phyloP scores from a whole-genome alignment of 1,140 invertebrate genomes.

The Amyelois transitella region DNA sequence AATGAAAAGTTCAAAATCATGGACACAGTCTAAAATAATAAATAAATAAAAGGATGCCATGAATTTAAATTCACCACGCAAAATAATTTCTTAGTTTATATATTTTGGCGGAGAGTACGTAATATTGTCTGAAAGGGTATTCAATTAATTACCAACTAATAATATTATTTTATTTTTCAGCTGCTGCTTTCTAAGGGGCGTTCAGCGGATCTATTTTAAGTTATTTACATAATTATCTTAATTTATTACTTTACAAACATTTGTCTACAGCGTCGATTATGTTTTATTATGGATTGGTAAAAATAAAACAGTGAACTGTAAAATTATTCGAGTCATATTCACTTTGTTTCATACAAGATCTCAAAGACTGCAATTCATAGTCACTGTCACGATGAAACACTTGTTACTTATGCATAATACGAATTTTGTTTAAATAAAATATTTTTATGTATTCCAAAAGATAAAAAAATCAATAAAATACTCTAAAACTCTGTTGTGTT shows the following conservation, averaged over 20 bases:
- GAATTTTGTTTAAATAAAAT: conserved; percentile 59
- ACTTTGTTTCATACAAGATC: conserved; percentile 42
- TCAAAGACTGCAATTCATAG: conserved; percentile 72
- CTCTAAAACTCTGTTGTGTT: conserved; percentile 22
- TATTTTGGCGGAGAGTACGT: neutral
- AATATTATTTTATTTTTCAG: conserved; percentile 44
- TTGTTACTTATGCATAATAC: conserved; percentile 65
- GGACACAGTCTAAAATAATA: too few species aligned
- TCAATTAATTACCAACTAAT: neutral
- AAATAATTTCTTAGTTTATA: too few species aligned
- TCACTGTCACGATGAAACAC: conserved; percentile 55
- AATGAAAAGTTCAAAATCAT: too few species aligned
- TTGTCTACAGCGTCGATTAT: conserved; percentile 55
- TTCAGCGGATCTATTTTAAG: conserved; percentile 42
- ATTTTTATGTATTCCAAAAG: conserved; percentile 66
- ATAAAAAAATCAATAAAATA: conserved; percentile 58
- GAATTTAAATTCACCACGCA: too few species aligned
- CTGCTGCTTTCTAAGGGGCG: conserved; percentile 63
- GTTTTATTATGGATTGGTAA: conserved; percentile 32
- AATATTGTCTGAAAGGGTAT: neutral
- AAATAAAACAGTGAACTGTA: conserved; percentile 13
- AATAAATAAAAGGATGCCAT: too few species aligned
- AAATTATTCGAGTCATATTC: conserved; percentile 5
- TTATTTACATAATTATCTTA: conserved; percentile 33
- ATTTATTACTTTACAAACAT: conserved; percentile 43